Base-by-base conservation (phyloP, 2,888 invertebrate genomes). In the Meiosimyza decipiens region DNA sequence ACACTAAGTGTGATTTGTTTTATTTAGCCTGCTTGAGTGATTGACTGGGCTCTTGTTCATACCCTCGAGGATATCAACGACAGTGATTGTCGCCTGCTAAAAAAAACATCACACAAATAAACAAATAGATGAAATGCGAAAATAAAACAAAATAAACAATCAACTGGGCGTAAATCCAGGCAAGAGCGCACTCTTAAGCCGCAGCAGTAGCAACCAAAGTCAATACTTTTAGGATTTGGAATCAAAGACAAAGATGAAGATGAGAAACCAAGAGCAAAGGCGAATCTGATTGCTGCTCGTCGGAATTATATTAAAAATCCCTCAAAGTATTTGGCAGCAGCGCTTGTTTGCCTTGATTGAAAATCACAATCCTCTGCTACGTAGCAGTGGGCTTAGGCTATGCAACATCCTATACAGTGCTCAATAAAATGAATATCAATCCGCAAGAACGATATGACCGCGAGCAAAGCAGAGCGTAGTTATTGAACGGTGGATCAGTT, bases 21-120 rank as follows among this genome's bases (percentile, higher is more conserved):
- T 40, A 40, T 40, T 40, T 40, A 9, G 40, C 40, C 40, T 40
- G 40, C 40, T 47, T 47, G 49, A 28, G 64, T 49, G 64, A 50
- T 49, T 40, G 28, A 9, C 6, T 13, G 51, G 28, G 54, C 7
- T 16, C 7, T 3, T 9, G 54, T 16, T 12, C 9, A 57, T 11
- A 13, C 50, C 51, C 60, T 51, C 33, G 28, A 60, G 51, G 69
- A 18, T 67, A 55, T 33, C 54, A n/a, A 47, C 54, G 49, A 67
- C 60, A 62, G 62, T 62, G 16, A 70, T 70, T 70, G 69, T 70
- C 60, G 69, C 69, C 69, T 62, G 33, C 67, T 55, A 67, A 40
- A 40, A 40, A 40, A 52, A 65, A 12, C 22, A 65, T 52, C 22
- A 65, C 13, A 57, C 40, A 57, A 67, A 16, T 13, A 49, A 67